Conservation (phyloP, 2,113 vertebrate species). For the Apodemus sylvaticus region DNA sequence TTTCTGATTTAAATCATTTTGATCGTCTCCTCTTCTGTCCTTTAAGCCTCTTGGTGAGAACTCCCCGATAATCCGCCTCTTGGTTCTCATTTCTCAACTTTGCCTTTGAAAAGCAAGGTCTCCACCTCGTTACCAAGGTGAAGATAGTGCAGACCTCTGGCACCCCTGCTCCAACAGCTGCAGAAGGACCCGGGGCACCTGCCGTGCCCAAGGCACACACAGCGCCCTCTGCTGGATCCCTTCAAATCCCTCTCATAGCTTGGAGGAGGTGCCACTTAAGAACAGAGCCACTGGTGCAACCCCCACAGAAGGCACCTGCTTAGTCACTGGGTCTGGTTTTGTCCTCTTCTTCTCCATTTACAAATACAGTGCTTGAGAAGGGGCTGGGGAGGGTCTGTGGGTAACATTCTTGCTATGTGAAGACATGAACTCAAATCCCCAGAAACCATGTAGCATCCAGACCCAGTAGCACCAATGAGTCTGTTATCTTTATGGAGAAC, state of each 20-base stretch:
- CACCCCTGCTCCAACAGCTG: fast-evolving
- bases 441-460: not conserved
- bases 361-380: not conserved
- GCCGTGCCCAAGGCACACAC: not conserved
- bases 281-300: no score
- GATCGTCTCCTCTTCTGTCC: constrained; percentile 27
- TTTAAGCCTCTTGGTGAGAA: constrained; percentile 59
- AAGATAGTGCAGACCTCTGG: not conserved
- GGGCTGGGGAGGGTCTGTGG: not conserved
- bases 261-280: not conserved
- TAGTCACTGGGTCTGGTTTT: not conserved
- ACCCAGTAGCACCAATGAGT: not conserved
- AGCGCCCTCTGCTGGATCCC: not conserved
- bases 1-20: constrained; percentile 53
- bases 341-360: not conserved
- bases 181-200: not conserved
- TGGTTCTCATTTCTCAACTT: constrained; percentile 50
- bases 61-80: constrained; percentile 41
- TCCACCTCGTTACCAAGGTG: not conserved
- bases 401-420: not conserved
- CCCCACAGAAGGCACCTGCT: not conserved
- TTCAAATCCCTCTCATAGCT: not conserved
- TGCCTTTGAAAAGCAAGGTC: constrained; percentile 62
- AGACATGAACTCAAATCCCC: not conserved
- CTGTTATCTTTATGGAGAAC: not conserved